Base-by-base conservation (phyloP, 2,797 vertebrate species). In the Sebastes itinus region DNA sequence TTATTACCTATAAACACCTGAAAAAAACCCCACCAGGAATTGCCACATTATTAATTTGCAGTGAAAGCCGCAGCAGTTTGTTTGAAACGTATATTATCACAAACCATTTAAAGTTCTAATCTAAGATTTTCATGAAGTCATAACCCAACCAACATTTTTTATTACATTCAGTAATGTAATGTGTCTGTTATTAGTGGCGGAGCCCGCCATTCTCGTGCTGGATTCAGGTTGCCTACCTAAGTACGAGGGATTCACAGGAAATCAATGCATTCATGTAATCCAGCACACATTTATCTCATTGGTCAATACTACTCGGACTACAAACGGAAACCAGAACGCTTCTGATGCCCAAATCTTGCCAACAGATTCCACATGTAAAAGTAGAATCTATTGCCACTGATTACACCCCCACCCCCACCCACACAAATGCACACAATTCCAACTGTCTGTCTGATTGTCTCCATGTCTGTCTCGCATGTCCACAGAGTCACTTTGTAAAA, bases 401-500 rank as follows among this genome's bases (percentile, higher is more conserved):
- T 32, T 11, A 2, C 5, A 12, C 38, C 23, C 38, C 5, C 5
- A 1, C 1, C 1, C 5, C 23, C 13, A 1, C 11, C 7, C 49
- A 10, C 20, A 20, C 27, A 55, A 54, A 69, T 49, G 33, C 72
- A 28, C 49, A 72, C 7, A 32, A 60, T 75, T 85, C 60, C 30
- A 0, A 33, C 56, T 18, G 60, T 46, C 64, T 46, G 8, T 72
- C 1, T 68, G 72, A 54, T 80, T 55, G n/a, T 80, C 59, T 75
- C 33, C 38, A 38, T 22, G 33, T 77, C 72, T 68, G 67, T 69
- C 67, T 75, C 18, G 1, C 22, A 20, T 82, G 63, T 86, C 88
- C 75, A 78, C 88, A 78, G 82, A 90, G 86, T 75, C 84, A 83
- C 87, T 92, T 85, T 89, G 87, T 87, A 81, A 93, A 92, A 90